phyloP scores from a whole-genome alignment of 2,113 vertebrate species.

The Labrus mixtus region DNA sequence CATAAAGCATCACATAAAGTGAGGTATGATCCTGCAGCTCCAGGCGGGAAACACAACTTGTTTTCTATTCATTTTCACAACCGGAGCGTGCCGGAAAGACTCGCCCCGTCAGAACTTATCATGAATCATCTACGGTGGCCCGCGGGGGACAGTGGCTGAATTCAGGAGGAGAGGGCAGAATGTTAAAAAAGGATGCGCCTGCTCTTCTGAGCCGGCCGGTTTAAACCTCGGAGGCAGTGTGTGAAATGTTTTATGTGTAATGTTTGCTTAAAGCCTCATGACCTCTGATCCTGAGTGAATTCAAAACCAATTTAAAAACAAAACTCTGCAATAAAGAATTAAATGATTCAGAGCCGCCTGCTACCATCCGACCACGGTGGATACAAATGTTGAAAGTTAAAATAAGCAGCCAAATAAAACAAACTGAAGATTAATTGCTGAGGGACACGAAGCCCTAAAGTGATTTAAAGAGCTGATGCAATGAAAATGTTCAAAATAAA shows the following conservation, averaged over 20 bases:
- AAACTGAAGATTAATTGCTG: conserved; percentile 24
- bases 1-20: conserved; percentile 25
- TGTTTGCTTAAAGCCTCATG: neutral
- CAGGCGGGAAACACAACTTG: conserved; percentile 17
- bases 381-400: conserved; percentile 4
- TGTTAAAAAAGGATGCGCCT: conserved; percentile 3
- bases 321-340: conserved; percentile 1
- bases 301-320: neutral
- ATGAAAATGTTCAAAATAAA: neutral
- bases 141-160: conserved; percentile 39
- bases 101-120: conserved; percentile 40
- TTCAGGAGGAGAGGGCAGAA: conserved; percentile 52
- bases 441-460: neutral
- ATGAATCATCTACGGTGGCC: conserved; percentile 49
- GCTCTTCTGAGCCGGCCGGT: neutral
- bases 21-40: neutral
- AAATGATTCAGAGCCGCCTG: conserved; percentile 12
- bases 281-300: conserved; percentile 21
- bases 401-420: neutral
- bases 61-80: conserved; percentile 40
- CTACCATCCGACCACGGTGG: neutral
- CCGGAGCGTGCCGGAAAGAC: conserved; percentile 30
- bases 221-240: neutral
- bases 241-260: conserved; percentile 16
- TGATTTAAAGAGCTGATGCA: neutral